Percentiles rank a stretch among this genome's conserved stretches.
phyloP scores from a whole-genome alignment of 2,797 vertebrate genomes.

The Potorous gilbertii region DNA sequence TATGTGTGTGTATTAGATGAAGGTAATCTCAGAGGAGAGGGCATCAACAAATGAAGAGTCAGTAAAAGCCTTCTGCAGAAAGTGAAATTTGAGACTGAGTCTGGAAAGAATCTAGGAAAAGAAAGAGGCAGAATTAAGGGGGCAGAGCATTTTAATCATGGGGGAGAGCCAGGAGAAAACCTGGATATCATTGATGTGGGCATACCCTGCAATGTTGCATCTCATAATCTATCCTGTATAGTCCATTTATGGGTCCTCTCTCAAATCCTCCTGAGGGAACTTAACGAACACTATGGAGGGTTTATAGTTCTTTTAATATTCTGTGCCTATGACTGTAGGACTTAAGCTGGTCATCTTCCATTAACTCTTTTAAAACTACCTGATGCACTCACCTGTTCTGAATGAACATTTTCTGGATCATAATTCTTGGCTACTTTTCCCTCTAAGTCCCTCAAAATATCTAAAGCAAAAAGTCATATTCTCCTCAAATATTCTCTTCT shows the following conservation, averaged over 20 bases:
- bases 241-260: not conserved
- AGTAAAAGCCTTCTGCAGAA: not conserved
- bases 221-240: not conserved
- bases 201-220: not conserved
- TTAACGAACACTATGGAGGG: not conserved
- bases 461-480: not conserved
- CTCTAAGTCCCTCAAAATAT: not conserved
- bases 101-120: not conserved
- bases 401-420: not conserved
- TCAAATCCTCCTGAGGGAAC: not conserved
- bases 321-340: not conserved
- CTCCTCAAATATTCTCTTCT: not conserved
- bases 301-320: not conserved
- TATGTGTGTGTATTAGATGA: not conserved
- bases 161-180: not conserved
- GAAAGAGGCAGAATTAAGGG: not conserved
- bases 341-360: not conserved
- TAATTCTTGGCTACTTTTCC: not conserved
- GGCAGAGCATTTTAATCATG: not conserved
- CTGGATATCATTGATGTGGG: not conserved
- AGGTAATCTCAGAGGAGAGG: not conserved
- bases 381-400: not conserved
- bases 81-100: not conserved
- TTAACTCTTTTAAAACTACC: not conserved
- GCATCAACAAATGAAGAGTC: not conserved